Evolutionary conservation across 2,113 vertebrate species (phyloP), one percentile per base, ranked within the genome.

Genomic region (Micronisus gabar): DNA sequence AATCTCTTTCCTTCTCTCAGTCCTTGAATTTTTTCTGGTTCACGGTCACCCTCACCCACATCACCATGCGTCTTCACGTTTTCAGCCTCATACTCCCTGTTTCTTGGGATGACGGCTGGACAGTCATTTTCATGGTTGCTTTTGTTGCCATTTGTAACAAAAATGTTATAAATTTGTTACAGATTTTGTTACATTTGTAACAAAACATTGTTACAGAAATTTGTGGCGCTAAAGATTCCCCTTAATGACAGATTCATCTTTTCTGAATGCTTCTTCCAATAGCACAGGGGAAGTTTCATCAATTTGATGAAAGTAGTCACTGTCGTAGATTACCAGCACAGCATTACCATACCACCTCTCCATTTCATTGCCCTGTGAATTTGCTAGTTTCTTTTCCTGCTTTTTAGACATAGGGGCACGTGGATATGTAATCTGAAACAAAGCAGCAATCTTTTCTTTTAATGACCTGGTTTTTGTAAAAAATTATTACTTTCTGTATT

Each of bases 301-400:
- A 1, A 13, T 71, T n/a, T 63, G 9, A 7, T 53, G 7, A 58
- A 75, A 0, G 0, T 7, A 27, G 12, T 27, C 25, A 2, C 15
- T 75, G 17, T 45, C 4, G 0, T 7, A 38, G 13, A 26, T 43
- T 68, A 43, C 7, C 40, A 68, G 20, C 11, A 38, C 32, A 61
- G 11, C 12, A 58, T 61, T 55, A 23, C 4, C 9, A 15, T 40
- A 21, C 6, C 30, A 30, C 13, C 17, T 70, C 8, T 75, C 61
- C 30, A 85, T 92, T 85, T 29, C 7, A n/a, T 38, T 94, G 12
- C 6, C 15, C 9, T 47, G 13, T 67, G 20, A 72, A 8, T 79
- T 92, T 50, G 11, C 3, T 52, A 2, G 6, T 38, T 53, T 63
- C 5, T 92, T 79, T 53, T 58, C 15, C 13, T 67, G 4, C 9